phyloP scores from a whole-genome alignment of 2,888 invertebrate genomes.

The Campoplex capitator region DNA sequence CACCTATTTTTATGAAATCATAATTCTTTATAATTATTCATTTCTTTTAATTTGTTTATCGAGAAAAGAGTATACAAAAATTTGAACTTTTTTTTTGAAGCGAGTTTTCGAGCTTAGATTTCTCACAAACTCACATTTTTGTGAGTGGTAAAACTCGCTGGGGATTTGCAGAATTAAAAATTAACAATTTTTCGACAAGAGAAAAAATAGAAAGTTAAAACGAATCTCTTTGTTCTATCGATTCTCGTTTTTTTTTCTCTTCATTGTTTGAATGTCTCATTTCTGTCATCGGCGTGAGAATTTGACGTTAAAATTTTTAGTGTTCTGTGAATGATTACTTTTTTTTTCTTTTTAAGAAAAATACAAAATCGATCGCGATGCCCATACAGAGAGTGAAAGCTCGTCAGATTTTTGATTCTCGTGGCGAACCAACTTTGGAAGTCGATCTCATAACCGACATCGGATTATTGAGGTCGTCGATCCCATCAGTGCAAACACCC shows the following conservation, averaged over 20 bases:
- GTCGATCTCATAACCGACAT: constrained; percentile 81
- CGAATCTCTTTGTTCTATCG: constrained; percentile 9
- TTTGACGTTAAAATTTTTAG: constrained; percentile 5
- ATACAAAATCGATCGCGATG: constrained; percentile 81
- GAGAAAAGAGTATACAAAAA: not conserved
- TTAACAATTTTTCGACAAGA: not conserved
- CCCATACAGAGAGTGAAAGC: constrained; percentile 87
- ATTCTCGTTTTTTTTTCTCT: not conserved
- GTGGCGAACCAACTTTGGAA: constrained; percentile 90
- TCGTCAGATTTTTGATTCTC: constrained; percentile 89
- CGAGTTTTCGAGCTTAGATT: not conserved
- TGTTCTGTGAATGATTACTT: not conserved
- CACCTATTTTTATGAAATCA: constrained; percentile 86
- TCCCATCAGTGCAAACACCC: constrained; percentile 74
- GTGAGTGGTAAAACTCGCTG: not conserved
- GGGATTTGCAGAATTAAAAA: not conserved
- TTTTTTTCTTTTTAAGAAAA: not conserved
- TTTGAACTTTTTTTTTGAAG: no score
- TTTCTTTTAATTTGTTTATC: not conserved
- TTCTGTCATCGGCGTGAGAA: not conserved
- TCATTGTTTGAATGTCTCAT: not conserved
- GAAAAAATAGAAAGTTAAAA: not conserved
- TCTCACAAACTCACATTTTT: not conserved
- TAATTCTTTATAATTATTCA: not conserved
- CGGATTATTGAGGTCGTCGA: constrained; percentile 80